Base-by-base conservation (phyloP, 2,888 invertebrate genomes). In the Ectemnius lituratus region DNA sequence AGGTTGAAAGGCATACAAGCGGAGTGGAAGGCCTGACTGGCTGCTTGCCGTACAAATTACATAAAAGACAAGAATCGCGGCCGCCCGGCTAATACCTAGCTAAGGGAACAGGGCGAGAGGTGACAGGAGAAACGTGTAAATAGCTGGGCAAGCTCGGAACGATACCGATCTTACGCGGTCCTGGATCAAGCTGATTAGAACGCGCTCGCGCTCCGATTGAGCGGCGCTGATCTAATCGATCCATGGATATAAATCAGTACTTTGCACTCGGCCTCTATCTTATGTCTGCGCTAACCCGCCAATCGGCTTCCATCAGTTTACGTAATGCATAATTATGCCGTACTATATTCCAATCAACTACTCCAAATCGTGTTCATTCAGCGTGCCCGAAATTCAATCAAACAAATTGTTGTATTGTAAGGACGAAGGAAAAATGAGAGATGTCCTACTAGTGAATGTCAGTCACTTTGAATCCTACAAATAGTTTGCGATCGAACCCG, bases 191-290 rank as follows among this genome's bases (percentile, higher is more conserved):
- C 49, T 59, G 67, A 76, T 77, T 77, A 73, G 73, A 52, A 52
- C 58, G 56, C 62, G 72, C 62, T 62, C 57, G 62, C 45, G 45
- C 49, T 37, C 37, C 75, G 77, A 75, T 77, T 75, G 75, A 77
- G 63, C 75, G 57, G 72, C 80, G 57, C 73, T 76, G 78, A 78
- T 76, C 82, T 70, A 77, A 69, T 68, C 76, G 77, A 77, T 82
- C 63, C 73, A 52, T 56, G 62, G 61, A 76, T 79, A 85, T 88
- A 89, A 87, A 88, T 88, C 88, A 87, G 84, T 82, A 82, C 83
- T 80, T 62, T 65, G 75, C 57, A 73, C 52, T 59, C 61, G n/a
- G 70, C 66, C 70, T 69, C 37, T 37, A 67, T 70, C 70, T 70
- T 52, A 58, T 66, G 78, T 71, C 73, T 70, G 76, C 57, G 37